Conservation (phyloP, 2,888 invertebrate species). For the Yponomeuta plumbellus region DNA sequence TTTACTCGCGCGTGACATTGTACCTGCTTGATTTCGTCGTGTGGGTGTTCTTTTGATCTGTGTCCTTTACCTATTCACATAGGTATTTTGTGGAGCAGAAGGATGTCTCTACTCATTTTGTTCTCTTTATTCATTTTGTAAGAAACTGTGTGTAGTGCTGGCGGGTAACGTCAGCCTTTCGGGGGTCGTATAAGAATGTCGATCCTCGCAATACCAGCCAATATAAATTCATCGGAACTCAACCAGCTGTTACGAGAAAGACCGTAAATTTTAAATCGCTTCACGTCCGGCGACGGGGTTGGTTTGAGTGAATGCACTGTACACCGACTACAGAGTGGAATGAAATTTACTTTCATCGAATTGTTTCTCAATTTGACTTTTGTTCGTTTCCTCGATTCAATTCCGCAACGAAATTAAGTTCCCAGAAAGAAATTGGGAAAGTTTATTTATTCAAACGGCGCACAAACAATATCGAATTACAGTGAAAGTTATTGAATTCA, state of each 20-base stretch:
- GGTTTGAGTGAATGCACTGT: conserved; percentile 1
- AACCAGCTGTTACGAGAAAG: conserved; percentile 9
- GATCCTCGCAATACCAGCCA: conserved; percentile 16
- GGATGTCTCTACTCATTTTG: too few relatives aligned
- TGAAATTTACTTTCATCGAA: conserved; percentile 7
- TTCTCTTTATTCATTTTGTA: too few relatives aligned
- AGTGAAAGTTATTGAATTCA: not conserved
- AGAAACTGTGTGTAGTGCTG: not conserved
- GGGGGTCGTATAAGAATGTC: conserved; percentile 14
- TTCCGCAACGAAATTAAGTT: conserved; percentile 8
- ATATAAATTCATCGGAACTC: conserved; percentile 15
- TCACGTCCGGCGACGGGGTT: conserved; percentile 10
- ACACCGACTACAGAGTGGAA: conserved; percentile 4
- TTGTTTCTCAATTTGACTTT: conserved; percentile 14
- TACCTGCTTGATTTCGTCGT: not conserved
- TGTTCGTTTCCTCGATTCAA: conserved; percentile 1
- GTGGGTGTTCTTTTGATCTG: not conserved
- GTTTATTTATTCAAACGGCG: conserved; percentile 1
- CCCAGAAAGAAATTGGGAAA: not conserved
- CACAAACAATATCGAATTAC: conserved; percentile 1
- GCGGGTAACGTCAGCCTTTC: not conserved
- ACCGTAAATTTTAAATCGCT: conserved; percentile 15
- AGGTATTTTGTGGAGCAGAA: too few relatives aligned
- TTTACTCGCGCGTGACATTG: too few relatives aligned
- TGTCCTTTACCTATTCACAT: too few relatives aligned